Evolutionary conservation across 2,888 invertebrate genomes (phyloP).

Genomic region (Platypus cylindrus): DNA sequence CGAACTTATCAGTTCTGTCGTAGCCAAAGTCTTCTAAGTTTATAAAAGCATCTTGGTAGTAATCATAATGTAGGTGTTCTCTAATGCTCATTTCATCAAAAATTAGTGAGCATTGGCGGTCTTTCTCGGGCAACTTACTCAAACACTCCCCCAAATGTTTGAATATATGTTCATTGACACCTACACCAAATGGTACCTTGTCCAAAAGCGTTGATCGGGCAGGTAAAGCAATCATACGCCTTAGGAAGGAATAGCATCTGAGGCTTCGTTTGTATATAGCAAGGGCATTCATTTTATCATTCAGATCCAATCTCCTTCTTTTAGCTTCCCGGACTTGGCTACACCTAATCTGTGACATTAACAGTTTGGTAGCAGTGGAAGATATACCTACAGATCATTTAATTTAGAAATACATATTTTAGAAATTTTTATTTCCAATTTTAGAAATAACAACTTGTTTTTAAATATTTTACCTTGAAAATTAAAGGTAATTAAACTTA

Average conservation of each 20-base stretch:
- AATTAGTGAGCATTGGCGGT: conserved; percentile 9
- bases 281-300: conserved; percentile 12
- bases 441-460: too few species aligned
- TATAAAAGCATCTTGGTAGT: conserved; percentile 8
- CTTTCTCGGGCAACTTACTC: conserved; percentile 2
- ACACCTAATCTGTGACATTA: conserved; percentile 3
- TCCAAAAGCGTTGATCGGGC: neutral
- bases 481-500: too few species aligned
- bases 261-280: conserved; percentile 6
- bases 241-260: conserved; percentile 9
- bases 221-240: conserved; percentile 13
- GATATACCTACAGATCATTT: neutral
- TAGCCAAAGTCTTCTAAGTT: conserved; percentile 14
- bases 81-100: conserved; percentile 17
- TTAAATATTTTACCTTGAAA: too few species aligned
- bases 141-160: conserved; percentile 6
- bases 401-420: too few species aligned
- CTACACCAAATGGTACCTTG: neutral
- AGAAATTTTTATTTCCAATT: too few species aligned
- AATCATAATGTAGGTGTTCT: conserved; percentile 14
- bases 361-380: neutral
- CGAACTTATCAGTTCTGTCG: neutral
- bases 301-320: conserved; percentile 14
- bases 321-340: conserved; percentile 4
- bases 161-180: neutral